Percentiles rank a stretch among this genome's conserved stretches.
These are phyloP conservation scores for Troides helena DNA, from an alignment of 2,888 invertebrate genomes.

Conservation along the genomic window DNA sequence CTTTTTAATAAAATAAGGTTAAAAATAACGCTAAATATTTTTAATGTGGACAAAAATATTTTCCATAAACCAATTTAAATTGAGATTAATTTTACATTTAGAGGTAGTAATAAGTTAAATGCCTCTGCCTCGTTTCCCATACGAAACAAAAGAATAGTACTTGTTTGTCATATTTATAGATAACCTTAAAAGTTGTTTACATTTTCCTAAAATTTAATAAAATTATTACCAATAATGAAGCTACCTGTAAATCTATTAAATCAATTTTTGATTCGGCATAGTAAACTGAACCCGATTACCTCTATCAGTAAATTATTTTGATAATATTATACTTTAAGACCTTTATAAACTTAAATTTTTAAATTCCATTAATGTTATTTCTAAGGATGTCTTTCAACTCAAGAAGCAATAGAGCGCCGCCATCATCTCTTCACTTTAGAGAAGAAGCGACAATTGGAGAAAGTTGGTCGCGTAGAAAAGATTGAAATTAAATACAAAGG, in stretches of 20 bases:
- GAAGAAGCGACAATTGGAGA: constrained; percentile 84
- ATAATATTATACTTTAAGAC: constrained; percentile 12
- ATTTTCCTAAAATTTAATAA: constrained; percentile 20
- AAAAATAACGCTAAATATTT: too few relatives aligned
- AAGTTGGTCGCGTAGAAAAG: constrained; percentile 93
- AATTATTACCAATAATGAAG: constrained; percentile 47
- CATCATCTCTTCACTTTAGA: constrained; percentile 89
- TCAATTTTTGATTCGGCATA: constrained; percentile 46
- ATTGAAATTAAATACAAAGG: constrained; percentile 92
- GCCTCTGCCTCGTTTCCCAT: background rate
- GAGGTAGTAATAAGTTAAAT: background rate
- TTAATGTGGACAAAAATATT: too few relatives aligned
- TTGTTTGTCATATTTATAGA: constrained; percentile 5
- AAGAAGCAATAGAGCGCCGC: constrained; percentile 78
- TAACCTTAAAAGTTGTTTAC: constrained; percentile 28
- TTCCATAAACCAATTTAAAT: too few relatives aligned
- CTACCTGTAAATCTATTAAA: constrained; percentile 49
- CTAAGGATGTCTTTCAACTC: constrained; percentile 70
- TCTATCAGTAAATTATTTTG: constrained; percentile 45
- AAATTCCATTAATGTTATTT: constrained; percentile 34
- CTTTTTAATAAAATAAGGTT: too few relatives aligned
- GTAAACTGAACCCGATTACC: constrained; percentile 38
- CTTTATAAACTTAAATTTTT: constrained; percentile 1
- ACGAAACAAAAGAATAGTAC: background rate
- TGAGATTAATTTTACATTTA: too few relatives aligned